phyloP scores from a whole-genome alignment of 2,113 vertebrate species.

The Apodemus speciosus region DNA sequence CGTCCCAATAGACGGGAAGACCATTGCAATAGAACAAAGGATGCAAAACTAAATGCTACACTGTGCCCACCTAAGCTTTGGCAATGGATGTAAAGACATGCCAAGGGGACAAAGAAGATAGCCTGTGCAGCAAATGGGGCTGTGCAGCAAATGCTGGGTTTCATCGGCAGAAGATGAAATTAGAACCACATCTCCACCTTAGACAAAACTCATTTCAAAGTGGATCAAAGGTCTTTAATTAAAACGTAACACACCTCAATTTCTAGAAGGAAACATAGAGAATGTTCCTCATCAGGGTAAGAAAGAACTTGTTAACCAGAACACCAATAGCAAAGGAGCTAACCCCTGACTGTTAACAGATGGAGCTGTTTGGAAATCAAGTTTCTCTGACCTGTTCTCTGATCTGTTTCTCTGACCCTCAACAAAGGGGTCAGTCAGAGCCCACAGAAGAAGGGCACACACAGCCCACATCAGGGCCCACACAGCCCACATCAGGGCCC shows the following conservation, averaged over 20 bases:
- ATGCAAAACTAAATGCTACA: not conserved
- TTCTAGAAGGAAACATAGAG: not conserved
- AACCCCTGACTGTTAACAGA: not conserved
- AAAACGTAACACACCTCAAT: not conserved
- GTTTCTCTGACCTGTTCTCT: not conserved
- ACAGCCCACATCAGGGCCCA: not conserved
- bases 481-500: no score
- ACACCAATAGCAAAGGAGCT: not conserved
- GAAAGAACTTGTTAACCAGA: not conserved
- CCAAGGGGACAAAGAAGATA: rapidly evolving
- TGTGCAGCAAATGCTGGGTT: not conserved
- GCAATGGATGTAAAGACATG: not conserved
- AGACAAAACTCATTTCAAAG: not conserved
- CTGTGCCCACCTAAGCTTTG: not conserved
- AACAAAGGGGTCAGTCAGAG: no score
- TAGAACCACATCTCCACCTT: not conserved
- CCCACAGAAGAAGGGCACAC: not conserved
- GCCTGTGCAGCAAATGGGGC: not conserved
- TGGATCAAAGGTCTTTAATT: not conserved
- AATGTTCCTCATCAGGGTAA: not conserved
- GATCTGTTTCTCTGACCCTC: no score
- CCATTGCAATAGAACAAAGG: no score
- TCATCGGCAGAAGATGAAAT: not conserved
- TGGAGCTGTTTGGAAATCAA: not conserved
- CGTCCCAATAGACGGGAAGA: no score